Conservation (phyloP, 2,797 vertebrate genomes). For the Benthosema pterotum region DNA sequence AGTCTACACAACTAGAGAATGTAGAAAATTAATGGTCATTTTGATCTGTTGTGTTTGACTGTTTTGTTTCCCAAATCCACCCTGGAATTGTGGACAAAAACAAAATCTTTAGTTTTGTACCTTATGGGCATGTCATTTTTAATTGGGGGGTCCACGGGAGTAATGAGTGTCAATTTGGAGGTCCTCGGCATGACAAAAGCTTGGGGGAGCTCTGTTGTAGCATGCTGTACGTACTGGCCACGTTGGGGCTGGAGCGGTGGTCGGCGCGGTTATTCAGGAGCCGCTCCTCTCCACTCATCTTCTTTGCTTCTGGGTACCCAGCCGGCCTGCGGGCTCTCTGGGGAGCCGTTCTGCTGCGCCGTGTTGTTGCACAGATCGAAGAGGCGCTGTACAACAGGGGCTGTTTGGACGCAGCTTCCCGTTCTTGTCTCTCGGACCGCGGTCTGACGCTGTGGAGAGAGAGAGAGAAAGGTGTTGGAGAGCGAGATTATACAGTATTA, state of each 20-base stretch:
- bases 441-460: conserved; percentile 86
- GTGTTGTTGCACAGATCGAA: conserved; percentile 95
- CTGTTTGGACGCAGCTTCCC: conserved; percentile 97
- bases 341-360: conserved; percentile 92
- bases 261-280: conserved; percentile 92
- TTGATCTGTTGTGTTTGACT: too few relatives aligned
- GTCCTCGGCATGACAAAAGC: too few relatives aligned
- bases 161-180: too few relatives aligned
- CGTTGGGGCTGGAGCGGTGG: conserved; percentile 98
- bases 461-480: background rate
- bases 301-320: conserved; percentile 97
- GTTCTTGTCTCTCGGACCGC: conserved; percentile 85
- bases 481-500: conserved; percentile 1
- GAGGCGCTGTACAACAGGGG: too few relatives aligned
- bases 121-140: too few relatives aligned
- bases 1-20: too few relatives aligned
- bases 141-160: too few relatives aligned
- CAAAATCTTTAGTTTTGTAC: too few relatives aligned
- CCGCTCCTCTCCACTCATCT: conserved; percentile 88
- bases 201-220: too few relatives aligned
- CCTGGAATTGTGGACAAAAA: too few relatives aligned
- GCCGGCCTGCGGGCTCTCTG: conserved; percentile 90
- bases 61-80: too few relatives aligned
- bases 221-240: conserved; percentile 99
- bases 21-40: too few relatives aligned